Base-by-base conservation (phyloP, 2,888 invertebrate species). In the Eristalinus aeneus region DNA sequence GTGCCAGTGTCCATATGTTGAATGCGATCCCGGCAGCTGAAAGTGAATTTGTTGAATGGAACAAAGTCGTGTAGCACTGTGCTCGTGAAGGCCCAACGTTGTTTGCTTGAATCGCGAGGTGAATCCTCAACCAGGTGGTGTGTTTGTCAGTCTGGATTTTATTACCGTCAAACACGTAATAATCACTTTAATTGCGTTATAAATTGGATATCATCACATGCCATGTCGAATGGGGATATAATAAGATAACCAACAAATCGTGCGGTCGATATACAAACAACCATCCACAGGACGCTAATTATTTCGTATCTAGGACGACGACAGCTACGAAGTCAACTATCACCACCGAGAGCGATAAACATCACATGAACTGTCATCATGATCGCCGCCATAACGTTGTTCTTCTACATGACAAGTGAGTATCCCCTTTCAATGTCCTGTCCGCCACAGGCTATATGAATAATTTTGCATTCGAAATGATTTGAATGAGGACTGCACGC, bases 381-480 rank as follows among this genome's bases (percentile, higher is more conserved):
- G 92, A 90, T 92, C 89, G 91, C 92, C 88, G 90, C 92, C 89
- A 89, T 91, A 88, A 90, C 91, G 89, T 88, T 92, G 88, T 90
- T 92, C 79, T 91, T 92, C 90, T 92, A 92, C 89, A 90, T 92
- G 91, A 91, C 91, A 91, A 92, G 92, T 92, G 89, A 92, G 92
- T 92, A 88, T 58, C n/a, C 10, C 23, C 11, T 4, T 5, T 16
- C n/a, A n/a, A 46, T 46, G 39, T 39, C 39, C 39, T 39, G 39
- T 39, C 12, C 39, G 34, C 10, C 34, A 4, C 12, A 39, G 12
- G n/a, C 12, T 58, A 58, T 10, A 31, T 56, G 65, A 75, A 75
- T 75, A 75, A 58, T 67, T 68, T 53, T 34, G 36, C 73, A 34
- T 63, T 27, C 53, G 16, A 10, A 73, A 53, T 32, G 10, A 68